Evolutionary conservation across 2,797 vertebrate genomes (phyloP).

Genomic region (Halcyon badia): DNA sequence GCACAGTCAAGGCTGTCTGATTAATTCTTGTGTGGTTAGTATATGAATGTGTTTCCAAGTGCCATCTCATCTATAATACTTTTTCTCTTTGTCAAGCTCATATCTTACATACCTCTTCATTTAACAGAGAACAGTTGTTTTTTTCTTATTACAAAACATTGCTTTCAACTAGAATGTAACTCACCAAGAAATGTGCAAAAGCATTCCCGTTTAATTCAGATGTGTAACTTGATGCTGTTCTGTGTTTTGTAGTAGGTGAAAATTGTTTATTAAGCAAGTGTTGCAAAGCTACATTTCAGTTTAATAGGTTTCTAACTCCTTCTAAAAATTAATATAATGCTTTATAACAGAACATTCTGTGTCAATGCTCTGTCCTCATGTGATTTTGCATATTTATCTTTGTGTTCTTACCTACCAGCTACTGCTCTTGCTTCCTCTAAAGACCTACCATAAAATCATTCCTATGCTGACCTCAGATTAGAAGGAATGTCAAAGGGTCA

Average conservation of each 20-base stretch:
- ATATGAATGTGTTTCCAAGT: neutral
- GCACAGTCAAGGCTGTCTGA: slow-evolving; percentile 3
- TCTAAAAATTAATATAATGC: neutral
- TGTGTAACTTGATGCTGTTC: neutral
- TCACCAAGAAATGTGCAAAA: neutral
- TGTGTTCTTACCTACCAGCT: neutral
- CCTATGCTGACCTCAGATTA: neutral
- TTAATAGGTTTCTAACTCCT: neutral
- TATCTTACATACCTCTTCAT: neutral
- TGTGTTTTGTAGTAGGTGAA: neutral
- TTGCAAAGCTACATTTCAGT: neutral
- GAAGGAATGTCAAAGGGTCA: neutral
- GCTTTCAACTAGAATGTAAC: neutral
- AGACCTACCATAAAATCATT: neutral
- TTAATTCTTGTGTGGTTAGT: slow-evolving; percentile 31
- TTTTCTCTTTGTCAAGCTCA: neutral
- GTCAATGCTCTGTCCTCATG: neutral
- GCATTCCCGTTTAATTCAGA: neutral
- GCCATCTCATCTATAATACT: neutral
- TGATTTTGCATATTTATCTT: neutral
- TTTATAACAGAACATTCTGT: neutral
- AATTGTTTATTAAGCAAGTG: slow-evolving; percentile 26
- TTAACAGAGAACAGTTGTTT: neutral
- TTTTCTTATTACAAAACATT: neutral
- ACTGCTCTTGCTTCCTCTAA: neutral